phyloP scores from a whole-genome alignment of 2,797 vertebrate species.

The Helostoma temminkii region DNA sequence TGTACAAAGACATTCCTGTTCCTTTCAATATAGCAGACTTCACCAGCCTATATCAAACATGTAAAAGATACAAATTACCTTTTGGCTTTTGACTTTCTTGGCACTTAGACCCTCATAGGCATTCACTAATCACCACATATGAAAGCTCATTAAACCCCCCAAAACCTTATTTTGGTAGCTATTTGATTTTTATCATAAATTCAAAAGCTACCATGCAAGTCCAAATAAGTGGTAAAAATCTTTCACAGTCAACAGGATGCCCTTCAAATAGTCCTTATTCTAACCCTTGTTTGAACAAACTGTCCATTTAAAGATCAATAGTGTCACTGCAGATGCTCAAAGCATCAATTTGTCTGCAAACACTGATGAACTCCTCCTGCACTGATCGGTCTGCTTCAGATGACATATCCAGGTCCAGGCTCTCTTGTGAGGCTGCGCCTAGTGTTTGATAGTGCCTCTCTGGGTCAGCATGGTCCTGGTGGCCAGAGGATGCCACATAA shows the following conservation, averaged over 20 bases:
- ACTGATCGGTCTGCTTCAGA: constrained; percentile 84
- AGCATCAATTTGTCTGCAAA: constrained; percentile 90
- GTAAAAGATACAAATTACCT: constrained; percentile 78
- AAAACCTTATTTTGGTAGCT: constrained; percentile 54
- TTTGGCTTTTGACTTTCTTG: constrained; percentile 79
- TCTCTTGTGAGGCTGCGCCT: constrained; percentile 85
- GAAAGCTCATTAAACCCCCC: constrained; percentile 54
- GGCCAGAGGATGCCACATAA: constrained; percentile 20
- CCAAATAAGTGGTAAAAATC: constrained; percentile 38
- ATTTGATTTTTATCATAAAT: constrained; percentile 26
- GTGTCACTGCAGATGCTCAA: constrained; percentile 92
- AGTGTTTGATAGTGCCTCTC: constrained; percentile 84
- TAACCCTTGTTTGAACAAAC: constrained; percentile 37
- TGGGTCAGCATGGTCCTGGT: constrained; percentile 53
- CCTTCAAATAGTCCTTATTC: constrained; percentile 13
- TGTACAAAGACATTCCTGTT: constrained; percentile 72
- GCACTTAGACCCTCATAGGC: constrained; percentile 75
- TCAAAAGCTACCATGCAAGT: constrained; percentile 57
- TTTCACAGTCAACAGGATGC: constrained; percentile 31
- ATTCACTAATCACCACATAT: constrained; percentile 45
- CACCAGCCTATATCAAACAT: constrained; percentile 73
- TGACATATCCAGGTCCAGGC: constrained; percentile 76
- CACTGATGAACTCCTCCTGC: constrained; percentile 89
- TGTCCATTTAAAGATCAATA: constrained; percentile 88
- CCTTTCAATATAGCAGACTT: constrained; percentile 64